phyloP scores from a whole-genome alignment of 2,113 vertebrate species.

The Aphelocoma coerulescens region DNA sequence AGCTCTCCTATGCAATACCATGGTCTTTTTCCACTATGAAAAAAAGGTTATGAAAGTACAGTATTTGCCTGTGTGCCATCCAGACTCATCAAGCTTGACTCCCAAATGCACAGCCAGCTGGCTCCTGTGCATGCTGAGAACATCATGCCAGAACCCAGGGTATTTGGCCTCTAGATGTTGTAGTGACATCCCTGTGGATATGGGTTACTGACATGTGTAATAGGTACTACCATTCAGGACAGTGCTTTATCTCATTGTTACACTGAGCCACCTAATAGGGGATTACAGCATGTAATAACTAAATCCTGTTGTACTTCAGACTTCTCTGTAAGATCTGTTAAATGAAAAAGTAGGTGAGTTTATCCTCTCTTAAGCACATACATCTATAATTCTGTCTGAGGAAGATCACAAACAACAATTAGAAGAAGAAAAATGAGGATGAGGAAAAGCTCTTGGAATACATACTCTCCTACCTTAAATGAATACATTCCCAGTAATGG shows the following conservation, averaged over 20 bases:
- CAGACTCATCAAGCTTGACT: background rate
- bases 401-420: background rate
- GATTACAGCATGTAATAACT: background rate
- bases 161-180: constrained; percentile 29
- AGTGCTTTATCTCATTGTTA: background rate
- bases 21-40: background rate
- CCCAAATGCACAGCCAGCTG: constrained; percentile 23
- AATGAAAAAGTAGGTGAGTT: background rate
- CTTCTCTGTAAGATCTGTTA: background rate
- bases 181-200: constrained; percentile 16
- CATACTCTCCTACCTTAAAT: background rate
- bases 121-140: background rate
- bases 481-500: background rate
- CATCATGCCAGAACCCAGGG: constrained; percentile 23
- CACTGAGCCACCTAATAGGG: background rate
- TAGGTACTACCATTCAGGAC: background rate
- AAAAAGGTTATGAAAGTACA: background rate
- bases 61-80: background rate
- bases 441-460: background rate
- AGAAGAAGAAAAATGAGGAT: background rate
- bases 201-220: background rate
- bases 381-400: background rate
- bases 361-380: background rate
- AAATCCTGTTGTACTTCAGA: background rate
- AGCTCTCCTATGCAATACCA: background rate